Percentiles rank a stretch among this genome's conserved stretches.
phyloP scores from a whole-genome alignment of 2,797 vertebrate species.

The Poeciliopsis paucimaculata region DNA sequence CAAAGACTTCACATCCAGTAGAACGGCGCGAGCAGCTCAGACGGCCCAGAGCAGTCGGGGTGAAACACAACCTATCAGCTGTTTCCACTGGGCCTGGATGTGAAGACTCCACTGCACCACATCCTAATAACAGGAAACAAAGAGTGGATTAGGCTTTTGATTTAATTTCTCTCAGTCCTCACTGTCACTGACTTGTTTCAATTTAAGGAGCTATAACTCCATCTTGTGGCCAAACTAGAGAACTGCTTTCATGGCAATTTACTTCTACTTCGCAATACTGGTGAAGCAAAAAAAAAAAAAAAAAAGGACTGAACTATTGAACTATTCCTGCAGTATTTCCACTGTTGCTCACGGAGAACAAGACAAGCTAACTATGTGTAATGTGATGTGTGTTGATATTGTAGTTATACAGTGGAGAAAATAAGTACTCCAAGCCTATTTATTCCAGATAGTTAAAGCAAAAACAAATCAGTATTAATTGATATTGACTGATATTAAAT shows the following conservation, averaged over 20 bases:
- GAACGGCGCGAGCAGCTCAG: background rate
- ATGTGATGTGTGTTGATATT: background rate
- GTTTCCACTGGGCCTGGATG: background rate
- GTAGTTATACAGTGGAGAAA: background rate
- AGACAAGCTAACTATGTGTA: background rate
- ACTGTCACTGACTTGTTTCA: conserved; percentile 5
- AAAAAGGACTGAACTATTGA: too few relatives aligned
- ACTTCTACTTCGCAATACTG: background rate
- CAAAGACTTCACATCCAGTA: conserved; percentile 17
- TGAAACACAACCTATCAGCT: background rate
- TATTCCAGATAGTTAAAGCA: background rate
- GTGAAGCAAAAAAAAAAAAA: background rate
- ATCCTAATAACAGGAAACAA: conserved; percentile 19
- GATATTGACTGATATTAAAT: too few relatives aligned
- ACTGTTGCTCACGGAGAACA: background rate
- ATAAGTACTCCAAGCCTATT: background rate
- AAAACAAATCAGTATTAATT: too few relatives aligned
- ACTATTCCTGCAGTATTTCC: background rate
- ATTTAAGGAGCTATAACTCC: conserved; percentile 55
- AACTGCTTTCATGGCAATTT: background rate
- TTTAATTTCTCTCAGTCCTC: conserved; percentile 15
- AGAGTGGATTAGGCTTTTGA: conserved; percentile 14
- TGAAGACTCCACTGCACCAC: fast-evolving
- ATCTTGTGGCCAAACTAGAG: conserved; percentile 62
- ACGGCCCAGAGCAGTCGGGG: background rate